Base-by-base conservation (phyloP, 1,140 invertebrate genomes). In the Panagrolaimus sp. region DNA sequence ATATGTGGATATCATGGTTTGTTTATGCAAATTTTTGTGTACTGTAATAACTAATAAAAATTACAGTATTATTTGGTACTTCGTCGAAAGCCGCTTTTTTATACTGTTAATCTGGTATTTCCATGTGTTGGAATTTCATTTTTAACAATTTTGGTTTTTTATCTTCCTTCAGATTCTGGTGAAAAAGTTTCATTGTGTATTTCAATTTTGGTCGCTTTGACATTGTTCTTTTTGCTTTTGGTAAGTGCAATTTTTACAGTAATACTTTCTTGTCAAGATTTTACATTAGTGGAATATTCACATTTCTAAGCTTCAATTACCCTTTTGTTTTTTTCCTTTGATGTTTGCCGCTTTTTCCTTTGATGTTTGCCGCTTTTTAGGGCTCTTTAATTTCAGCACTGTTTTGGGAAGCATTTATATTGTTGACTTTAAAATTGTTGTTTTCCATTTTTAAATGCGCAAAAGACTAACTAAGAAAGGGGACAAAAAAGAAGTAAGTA, bases 151-250 rank as follows among this genome's bases (percentile, higher is more conserved):
- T 88, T 98, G 46, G 95, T 95, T 14, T 98, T 98, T 87, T 98
- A 98, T 85, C 86, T 98, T 78, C 96, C 96, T 55, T 96, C 94
- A 21, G 94, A 97, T 86, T 94, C 91, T 83, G 94, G 93, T 69
- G 95, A 97, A 87, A 96, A 98, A 88, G 92, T 98, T 77, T 96
- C 95, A 48, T 87, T 99, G 71, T 96, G 94, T 70, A 98, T 98
- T 84, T 98, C 94, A 55, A 98, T 98, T 86, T 89, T 98, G 76
- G 94, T 98, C 86, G 96, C 94, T 85, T 90, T 99, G 77, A 94
- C 96, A 86, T 94, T 99, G 88, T 99, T 98, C 88, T 98, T 98
- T 87, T 88, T 98, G 45, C 88, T 98, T 83, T 90, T 98, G 68
- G 93, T 81, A 75, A 78, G 55, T 38, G n/a, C n/a, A n/a, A n/a